These are phyloP conservation scores for Petrosia ficiformis DNA, from an alignment of 37 sponge, comb jelly and placozoan genomes.

Conservation along the genomic window DNA sequence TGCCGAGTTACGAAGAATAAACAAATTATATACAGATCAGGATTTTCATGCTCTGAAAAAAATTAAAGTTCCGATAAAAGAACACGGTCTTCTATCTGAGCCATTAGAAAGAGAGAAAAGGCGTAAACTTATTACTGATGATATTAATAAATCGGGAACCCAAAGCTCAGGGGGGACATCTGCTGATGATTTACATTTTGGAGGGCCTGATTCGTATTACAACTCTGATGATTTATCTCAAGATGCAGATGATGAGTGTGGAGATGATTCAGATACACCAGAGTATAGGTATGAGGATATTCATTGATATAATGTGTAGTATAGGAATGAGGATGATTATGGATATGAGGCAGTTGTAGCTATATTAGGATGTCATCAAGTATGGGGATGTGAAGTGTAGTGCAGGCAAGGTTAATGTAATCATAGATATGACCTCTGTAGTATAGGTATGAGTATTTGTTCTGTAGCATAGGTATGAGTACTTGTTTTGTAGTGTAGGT, in stretches of 20 bases:
- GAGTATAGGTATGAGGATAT: slow-evolving; percentile 4
- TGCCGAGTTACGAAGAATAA: slow-evolving; percentile 68
- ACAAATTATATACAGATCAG: slow-evolving; percentile 72
- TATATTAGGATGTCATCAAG: too few relatives aligned
- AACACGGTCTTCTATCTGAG: slow-evolving; percentile 62
- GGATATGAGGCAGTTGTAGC: too few relatives aligned
- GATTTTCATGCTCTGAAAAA: slow-evolving; percentile 77
- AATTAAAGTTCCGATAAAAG: slow-evolving; percentile 69
- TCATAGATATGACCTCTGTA: too few relatives aligned
- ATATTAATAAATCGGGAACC: slow-evolving; percentile 4
- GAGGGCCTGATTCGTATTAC: slow-evolving; percentile 47
- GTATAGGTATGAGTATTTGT: too few relatives aligned
- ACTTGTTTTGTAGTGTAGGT: too few relatives aligned
- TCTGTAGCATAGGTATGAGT: too few relatives aligned
- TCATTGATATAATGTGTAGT: too few relatives aligned
- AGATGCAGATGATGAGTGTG: slow-evolving; percentile 56
- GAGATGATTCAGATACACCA: slow-evolving; percentile 40
- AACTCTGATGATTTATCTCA: slow-evolving; percentile 22
- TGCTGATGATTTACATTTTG: slow-evolving; percentile 46
- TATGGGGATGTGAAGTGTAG: too few relatives aligned
- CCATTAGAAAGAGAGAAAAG: slow-evolving; percentile 51
- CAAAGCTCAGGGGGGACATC: slow-evolving; percentile 20
- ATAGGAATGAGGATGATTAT: too few relatives aligned
- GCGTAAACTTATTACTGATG: slow-evolving; percentile 24
- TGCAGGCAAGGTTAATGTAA: too few relatives aligned